Evolutionary conservation across 1,140 invertebrate genomes (phyloP), one percentile per base, ranked within the genome.

Genomic region (Zaprionus taronus): DNA sequence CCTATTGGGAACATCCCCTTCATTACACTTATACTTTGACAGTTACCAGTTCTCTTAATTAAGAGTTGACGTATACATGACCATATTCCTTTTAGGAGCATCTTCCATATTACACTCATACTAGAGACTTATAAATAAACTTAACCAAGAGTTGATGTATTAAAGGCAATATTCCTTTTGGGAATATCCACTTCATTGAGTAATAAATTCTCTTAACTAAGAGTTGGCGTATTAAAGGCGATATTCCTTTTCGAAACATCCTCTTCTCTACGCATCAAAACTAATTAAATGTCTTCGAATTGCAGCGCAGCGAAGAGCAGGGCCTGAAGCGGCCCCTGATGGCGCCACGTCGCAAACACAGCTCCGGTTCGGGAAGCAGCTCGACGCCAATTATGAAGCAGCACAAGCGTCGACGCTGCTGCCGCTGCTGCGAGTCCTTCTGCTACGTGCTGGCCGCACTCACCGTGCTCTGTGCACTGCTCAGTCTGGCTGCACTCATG

Each of bases 291-390:
- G 6, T 11, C n/a, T 9, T 47, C n/a, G 6, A 47, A 47, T 44
- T 94, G n/a, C 93, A 96, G 93, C 93, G 95, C 72, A 95, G 95
- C 79, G 95, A 96, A 75, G 95, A 96, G 78, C 93, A 95, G 58
- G 95, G 95, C 5, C 94, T 96, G n/a, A 96, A 96, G 90, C 94
- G 95, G 65, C 96, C 96, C 2, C 80, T 97, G 9, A 97, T 97
- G 96, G 95, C 96, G 7, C 96, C 96, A 11, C 93, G 96, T 58
- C 93, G 77, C 14, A 95, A 94, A 93, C 94, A 93, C 79, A 92
- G 81, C 64, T 83, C 83, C 15, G 72, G 79, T 14, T 86, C 79
- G 15, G 67, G 79, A 0, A 91, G 93, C 73, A 93, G 93, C 64
- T 83, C 93, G 65, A 91, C 81, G 81, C 91, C 91, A 12, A 91